Evolutionary conservation across 2,888 invertebrate genomes (phyloP).

Genomic region (Sminthurinus aureus): DNA sequence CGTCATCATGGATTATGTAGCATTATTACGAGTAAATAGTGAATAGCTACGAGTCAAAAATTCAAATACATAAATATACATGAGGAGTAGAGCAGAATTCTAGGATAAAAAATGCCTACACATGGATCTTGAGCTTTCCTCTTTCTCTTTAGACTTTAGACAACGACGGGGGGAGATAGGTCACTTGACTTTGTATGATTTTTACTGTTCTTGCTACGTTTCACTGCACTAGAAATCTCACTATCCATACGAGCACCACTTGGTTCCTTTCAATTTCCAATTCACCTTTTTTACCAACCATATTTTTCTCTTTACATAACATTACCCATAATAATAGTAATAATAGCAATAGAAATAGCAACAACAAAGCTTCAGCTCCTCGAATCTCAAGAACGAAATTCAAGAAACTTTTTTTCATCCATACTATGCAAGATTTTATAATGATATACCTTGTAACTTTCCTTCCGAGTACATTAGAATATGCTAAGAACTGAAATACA

Average conservation of each 20-base stretch:
- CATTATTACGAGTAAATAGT: too few relatives aligned
- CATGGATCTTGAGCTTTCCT: constrained; percentile 24
- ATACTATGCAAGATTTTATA: background rate
- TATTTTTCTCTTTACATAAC: background rate
- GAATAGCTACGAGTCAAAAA: too few relatives aligned
- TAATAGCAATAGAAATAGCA: background rate
- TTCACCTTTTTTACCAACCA: constrained; percentile 7
- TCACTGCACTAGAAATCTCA: constrained; percentile 11
- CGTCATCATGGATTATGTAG: too few relatives aligned
- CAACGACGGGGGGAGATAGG: background rate
- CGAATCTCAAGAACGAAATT: background rate
- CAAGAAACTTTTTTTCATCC: background rate
- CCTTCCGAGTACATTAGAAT: too few relatives aligned
- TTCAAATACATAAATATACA: too few relatives aligned
- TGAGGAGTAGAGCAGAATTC: too few relatives aligned
- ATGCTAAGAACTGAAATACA: too few relatives aligned
- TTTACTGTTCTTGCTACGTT: background rate
- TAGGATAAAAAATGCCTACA: constrained; percentile 5
- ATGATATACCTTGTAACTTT: background rate
- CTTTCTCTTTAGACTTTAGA: background rate
- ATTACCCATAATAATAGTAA: too few relatives aligned
- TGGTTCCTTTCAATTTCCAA: constrained; percentile 7
- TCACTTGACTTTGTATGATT: constrained; percentile 24
- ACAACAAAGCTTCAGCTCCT: too few relatives aligned
- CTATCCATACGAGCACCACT: background rate